Percentiles rank a stretch among this genome's conserved stretches.
Evolutionary conservation across 2,797 vertebrate genomes (phyloP).

Genomic region (Propithecus deckenii): DNA sequence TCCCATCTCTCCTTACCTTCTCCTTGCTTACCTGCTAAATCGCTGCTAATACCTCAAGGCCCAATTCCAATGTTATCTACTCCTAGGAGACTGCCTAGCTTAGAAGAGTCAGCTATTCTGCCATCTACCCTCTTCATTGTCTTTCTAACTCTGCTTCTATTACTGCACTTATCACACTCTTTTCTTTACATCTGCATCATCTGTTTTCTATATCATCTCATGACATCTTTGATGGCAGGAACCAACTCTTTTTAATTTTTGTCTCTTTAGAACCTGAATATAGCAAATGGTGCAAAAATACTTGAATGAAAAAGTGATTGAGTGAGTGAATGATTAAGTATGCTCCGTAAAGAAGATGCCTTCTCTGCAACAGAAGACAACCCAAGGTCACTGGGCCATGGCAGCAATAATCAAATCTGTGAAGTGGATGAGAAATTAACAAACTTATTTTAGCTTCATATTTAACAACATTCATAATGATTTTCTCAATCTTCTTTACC

Average conservation of each 20-base stretch:
- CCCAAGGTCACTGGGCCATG: rapidly evolving
- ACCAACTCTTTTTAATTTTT: background rate
- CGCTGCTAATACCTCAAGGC: background rate
- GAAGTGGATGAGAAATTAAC: background rate
- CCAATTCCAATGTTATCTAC: background rate
- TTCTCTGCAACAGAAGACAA: background rate
- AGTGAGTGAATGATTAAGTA: background rate
- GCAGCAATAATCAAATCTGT: background rate
- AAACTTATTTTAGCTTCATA: conserved; percentile 37
- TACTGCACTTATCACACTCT: background rate
- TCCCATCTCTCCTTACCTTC: background rate
- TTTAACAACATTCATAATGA: background rate
- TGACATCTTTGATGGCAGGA: background rate
- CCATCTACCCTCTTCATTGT: background rate
- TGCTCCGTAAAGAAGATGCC: background rate
- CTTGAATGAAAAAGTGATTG: background rate
- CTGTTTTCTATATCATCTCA: background rate
- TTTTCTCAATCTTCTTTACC: background rate
- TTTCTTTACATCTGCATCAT: background rate
- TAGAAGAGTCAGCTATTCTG: background rate
- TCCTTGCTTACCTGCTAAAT: background rate
- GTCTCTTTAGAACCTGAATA: background rate
- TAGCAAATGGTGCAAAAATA: background rate
- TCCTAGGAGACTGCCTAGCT: background rate
- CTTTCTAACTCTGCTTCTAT: background rate